Percentiles rank a stretch among this genome's conserved stretches.
Conservation (phyloP, 2,113 vertebrate species). For the Phrynocephalus versicolor region DNA sequence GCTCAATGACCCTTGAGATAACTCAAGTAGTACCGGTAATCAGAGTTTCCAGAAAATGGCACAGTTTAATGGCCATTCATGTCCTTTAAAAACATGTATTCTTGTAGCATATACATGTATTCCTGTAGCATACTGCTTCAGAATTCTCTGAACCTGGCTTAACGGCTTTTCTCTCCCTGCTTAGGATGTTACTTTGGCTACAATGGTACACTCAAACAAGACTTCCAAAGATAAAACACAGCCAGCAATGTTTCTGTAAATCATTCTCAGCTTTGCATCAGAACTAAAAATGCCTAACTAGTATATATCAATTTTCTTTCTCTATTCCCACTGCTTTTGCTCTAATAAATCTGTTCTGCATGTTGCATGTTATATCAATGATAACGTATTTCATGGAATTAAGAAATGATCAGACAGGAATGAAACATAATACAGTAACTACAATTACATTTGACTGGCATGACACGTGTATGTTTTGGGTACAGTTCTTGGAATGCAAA, state of each 20-base stretch:
- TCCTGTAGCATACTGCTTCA: not conserved
- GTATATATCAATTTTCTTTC: not conserved
- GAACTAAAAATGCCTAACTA: not conserved
- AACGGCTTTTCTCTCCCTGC: not conserved
- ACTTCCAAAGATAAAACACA: not conserved
- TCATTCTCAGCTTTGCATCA: not conserved
- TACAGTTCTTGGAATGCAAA: constrained; percentile 63
- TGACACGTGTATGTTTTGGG: constrained; percentile 37
- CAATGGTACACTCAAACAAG: not conserved
- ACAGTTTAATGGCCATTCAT: not conserved
- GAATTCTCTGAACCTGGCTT: not conserved
- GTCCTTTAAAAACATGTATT: no score
- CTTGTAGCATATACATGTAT: no score
- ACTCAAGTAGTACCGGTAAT: not conserved
- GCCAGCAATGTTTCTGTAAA: constrained; percentile 4
- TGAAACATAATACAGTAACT: constrained; percentile 38
- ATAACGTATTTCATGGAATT: constrained; percentile 23
- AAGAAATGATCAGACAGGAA: constrained; percentile 43
- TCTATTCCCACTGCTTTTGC: not conserved
- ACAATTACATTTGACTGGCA: constrained; percentile 44
- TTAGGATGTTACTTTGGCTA: not conserved
- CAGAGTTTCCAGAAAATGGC: not conserved
- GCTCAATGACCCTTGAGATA: not conserved
- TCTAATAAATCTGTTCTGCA: constrained; percentile 39
- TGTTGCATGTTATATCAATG: constrained; percentile 22